These are phyloP conservation scores for Xestia rhomboidea DNA, from an alignment of 2,888 invertebrate genomes.

Conservation along the genomic window DNA sequence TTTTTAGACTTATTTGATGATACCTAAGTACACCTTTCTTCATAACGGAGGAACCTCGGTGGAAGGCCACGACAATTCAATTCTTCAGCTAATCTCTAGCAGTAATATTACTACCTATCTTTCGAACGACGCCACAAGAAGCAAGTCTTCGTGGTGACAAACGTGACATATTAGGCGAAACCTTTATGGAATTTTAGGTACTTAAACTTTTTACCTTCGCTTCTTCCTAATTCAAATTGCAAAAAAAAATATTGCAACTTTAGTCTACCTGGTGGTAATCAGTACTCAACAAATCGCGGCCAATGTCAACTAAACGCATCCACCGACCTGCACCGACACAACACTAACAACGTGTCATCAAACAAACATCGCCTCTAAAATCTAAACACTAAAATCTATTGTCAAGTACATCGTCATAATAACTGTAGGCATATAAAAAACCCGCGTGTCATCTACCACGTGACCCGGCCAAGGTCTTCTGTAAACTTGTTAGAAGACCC, in stretches of 20 bases:
- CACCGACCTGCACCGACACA: conserved; percentile 19
- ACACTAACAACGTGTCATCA: conserved; percentile 25
- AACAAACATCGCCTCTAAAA: conserved; percentile 37
- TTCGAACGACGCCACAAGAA: background rate
- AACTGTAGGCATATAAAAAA: conserved; percentile 45
- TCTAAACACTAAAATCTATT: conserved; percentile 55
- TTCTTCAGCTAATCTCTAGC: background rate
- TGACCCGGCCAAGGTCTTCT: conserved; percentile 69
- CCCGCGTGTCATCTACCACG: conserved; percentile 58
- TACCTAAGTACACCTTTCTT: background rate
- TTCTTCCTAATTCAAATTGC: background rate
- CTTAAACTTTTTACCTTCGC: background rate
- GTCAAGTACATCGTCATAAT: conserved; percentile 54
- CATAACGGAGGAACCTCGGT: background rate
- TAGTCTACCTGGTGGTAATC: background rate
- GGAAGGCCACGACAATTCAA: background rate
- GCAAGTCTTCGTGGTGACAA: background rate
- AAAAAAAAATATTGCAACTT: conserved; percentile 20
- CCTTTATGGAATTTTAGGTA: background rate
- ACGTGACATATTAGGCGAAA: background rate
- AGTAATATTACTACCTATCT: background rate
- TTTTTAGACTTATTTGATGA: background rate
- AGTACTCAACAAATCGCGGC: conserved; percentile 31
- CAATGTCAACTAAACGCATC: conserved; percentile 42
- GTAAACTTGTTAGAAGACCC: conserved; percentile 70